A percentile compares a stretch with the other conserved stretches of the same genome.
Evolutionary conservation across 2,113 vertebrate genomes (phyloP).

Genomic region (Hiodon alosoides): DNA sequence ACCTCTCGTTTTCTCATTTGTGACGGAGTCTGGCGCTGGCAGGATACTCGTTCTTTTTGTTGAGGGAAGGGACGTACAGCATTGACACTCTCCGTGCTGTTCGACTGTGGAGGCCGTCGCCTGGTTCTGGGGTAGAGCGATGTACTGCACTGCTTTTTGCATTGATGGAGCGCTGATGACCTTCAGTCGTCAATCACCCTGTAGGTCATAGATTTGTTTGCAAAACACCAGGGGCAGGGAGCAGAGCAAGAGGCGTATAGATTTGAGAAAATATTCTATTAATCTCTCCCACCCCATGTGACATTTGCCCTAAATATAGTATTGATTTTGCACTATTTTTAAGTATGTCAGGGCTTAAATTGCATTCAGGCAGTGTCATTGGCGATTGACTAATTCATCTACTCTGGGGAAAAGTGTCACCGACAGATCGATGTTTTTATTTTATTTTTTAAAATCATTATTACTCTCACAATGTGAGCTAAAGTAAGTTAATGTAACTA

Average conservation of each 20-base stretch:
- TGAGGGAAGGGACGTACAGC: neutral
- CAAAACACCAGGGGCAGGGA: neutral
- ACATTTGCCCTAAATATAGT: constrained; percentile 29
- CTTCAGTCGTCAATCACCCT: neutral
- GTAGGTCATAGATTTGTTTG: neutral
- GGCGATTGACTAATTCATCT: constrained; percentile 16
- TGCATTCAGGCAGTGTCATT: constrained; percentile 19
- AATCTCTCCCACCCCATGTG: constrained; percentile 18
- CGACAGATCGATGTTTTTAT: constrained; percentile 16
- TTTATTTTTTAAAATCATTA: neutral
- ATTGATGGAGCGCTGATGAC: neutral
- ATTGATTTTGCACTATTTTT: constrained; percentile 23
- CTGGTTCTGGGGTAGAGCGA: neutral
- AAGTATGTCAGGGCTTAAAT: constrained; percentile 15
- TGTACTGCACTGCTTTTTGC: neutral
- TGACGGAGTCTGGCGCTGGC: too few relatives aligned
- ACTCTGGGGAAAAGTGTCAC: neutral
- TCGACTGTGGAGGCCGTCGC: neutral
- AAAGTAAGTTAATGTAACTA: constrained; percentile 6
- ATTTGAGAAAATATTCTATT: constrained; percentile 27
- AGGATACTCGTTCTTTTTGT: too few relatives aligned
- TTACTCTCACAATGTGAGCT: neutral
- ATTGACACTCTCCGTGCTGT: neutral
- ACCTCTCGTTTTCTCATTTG: neutral
- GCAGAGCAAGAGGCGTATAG: constrained; percentile 16